Evolutionary conservation across 2,113 vertebrate species (phyloP).

Genomic region (Ochotona curzoniae): DNA sequence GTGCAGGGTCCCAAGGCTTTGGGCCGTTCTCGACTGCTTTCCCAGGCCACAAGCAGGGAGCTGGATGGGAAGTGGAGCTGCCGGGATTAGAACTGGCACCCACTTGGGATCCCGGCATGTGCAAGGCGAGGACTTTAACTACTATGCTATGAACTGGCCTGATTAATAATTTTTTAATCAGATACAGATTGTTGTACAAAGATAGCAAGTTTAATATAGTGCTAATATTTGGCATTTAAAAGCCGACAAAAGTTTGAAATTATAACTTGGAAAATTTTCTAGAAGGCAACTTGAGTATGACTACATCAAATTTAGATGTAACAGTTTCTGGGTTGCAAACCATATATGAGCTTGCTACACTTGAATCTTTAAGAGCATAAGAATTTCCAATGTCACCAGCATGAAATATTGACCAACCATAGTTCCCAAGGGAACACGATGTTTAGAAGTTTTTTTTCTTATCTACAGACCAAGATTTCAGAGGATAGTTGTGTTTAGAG

Average conservation of each 20-base stretch:
- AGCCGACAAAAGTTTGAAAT: constrained; percentile 42
- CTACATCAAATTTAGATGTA: background rate
- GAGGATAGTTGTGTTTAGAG: background rate
- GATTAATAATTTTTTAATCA: constrained; percentile 18
- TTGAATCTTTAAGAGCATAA: background rate
- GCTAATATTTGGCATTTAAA: constrained; percentile 9
- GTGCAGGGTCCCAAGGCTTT: no score
- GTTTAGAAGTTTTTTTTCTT: constrained; percentile 34
- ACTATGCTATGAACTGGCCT: no score
- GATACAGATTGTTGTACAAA: constrained; percentile 1
- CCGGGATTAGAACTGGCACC: no score
- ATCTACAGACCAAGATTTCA: background rate
- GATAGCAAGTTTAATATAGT: constrained; percentile 30
- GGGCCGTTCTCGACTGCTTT: no score
- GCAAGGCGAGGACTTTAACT: no score
- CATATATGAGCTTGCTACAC: background rate
- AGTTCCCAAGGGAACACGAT: background rate
- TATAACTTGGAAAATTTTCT: constrained; percentile 31
- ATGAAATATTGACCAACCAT: background rate
- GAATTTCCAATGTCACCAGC: background rate
- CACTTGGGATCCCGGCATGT: no score
- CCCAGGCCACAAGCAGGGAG: no score
- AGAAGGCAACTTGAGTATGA: background rate
- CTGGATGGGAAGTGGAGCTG: no score
- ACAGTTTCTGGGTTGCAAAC: constrained; percentile 19